Evolutionary conservation across 2,797 vertebrate species (phyloP).

Genomic region (Arrhamphus sclerolepis): DNA sequence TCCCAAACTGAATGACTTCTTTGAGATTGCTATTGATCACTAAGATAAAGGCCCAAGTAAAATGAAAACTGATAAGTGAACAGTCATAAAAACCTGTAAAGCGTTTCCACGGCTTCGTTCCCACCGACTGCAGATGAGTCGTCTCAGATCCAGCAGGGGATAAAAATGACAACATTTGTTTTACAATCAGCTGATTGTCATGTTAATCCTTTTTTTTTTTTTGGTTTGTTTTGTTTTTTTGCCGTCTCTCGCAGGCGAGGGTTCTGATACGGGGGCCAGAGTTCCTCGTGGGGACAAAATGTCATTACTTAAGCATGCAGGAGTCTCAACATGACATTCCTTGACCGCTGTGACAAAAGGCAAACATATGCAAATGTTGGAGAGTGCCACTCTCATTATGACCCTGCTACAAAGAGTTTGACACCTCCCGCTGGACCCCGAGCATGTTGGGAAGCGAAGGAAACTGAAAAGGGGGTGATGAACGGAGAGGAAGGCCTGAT

Average conservation of each 20-base stretch:
- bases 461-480: neutral
- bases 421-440: slow-evolving; percentile 62
- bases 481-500: neutral
- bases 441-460: slow-evolving; percentile 8
- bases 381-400: slow-evolving; percentile 63
- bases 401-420: slow-evolving; percentile 61
- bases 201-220: slow-evolving; percentile 42
- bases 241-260: slow-evolving; percentile 12
- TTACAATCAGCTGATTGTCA: slow-evolving; percentile 65
- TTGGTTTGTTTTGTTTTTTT: too few relatives aligned
- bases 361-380: slow-evolving; percentile 77
- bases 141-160: slow-evolving; percentile 3
- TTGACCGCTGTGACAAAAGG: slow-evolving; percentile 76
- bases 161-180: slow-evolving; percentile 58
- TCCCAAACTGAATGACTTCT: slow-evolving; percentile 28
- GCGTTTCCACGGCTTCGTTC: slow-evolving; percentile 19
- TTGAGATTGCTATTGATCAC: slow-evolving; percentile 66
- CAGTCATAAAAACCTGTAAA: slow-evolving; percentile 35
- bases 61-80: slow-evolving; percentile 41
- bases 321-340: slow-evolving; percentile 72
- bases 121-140: slow-evolving; percentile 47
- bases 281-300: slow-evolving; percentile 65
- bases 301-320: slow-evolving; percentile 71
- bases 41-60: slow-evolving; percentile 32
- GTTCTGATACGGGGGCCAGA: slow-evolving; percentile 41